These are phyloP conservation scores for Lampris incognitus DNA, from an alignment of 2,113 vertebrate species.

Conservation along the genomic window DNA sequence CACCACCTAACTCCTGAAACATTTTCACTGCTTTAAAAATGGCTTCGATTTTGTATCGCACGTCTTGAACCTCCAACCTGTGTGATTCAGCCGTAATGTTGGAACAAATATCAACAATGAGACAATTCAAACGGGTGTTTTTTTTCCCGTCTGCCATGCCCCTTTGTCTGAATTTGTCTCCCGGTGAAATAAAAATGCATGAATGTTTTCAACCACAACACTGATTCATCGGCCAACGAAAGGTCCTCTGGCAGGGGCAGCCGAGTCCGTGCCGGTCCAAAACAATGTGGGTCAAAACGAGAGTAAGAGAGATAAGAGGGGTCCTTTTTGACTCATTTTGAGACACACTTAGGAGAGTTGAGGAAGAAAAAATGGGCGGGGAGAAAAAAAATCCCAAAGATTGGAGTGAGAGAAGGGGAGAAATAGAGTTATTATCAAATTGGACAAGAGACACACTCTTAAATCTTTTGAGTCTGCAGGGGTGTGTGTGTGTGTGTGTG, in stretches of 20 bases:
- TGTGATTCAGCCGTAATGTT: conserved; percentile 13
- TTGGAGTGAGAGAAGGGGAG: conserved; percentile 15
- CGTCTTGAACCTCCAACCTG: conserved; percentile 32
- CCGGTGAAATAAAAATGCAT: not conserved
- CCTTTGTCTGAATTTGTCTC: not conserved
- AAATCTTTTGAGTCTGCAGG: conserved; percentile 30
- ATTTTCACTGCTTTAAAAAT: not conserved
- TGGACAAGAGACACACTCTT: conserved; percentile 31
- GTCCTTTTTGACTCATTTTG: conserved; percentile 25
- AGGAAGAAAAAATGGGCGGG: conserved; percentile 12
- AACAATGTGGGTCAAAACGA: conserved; percentile 41
- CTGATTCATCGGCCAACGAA: conserved; percentile 38
- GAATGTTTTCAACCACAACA: conserved; percentile 41
- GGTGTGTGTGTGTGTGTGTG: not conserved
- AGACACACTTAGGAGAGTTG: conserved; percentile 13
- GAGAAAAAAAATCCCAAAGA: conserved; percentile 32
- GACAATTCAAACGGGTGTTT: conserved; percentile 13
- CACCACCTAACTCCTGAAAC: conserved; percentile 21
- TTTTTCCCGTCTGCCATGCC: conserved; percentile 19
- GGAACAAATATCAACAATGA: conserved; percentile 16
- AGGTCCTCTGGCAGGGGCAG: conserved; percentile 16
- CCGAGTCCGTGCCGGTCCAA: conserved; percentile 23
- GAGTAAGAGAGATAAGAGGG: conserved; percentile 38
- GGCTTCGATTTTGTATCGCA: conserved; percentile 24
- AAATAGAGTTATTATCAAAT: conserved; percentile 34